Base-by-base conservation (phyloP, 2,113 vertebrate genomes). In the Pollachius pollachius region DNA sequence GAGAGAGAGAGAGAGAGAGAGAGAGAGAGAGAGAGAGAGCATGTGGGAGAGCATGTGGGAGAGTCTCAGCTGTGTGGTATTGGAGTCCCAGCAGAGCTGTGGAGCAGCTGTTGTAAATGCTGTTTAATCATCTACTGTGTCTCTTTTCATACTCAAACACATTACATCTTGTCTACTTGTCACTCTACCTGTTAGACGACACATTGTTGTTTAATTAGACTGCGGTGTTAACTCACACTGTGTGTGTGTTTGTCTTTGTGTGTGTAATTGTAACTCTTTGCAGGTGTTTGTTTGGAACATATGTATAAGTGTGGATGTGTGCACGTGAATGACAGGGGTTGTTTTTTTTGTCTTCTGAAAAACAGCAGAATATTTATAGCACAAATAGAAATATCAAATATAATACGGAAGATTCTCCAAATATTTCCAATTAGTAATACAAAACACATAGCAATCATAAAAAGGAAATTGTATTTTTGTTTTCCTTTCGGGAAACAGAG, bases 101-200 rank as follows among this genome's bases (percentile, higher is more conserved):
- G 63, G 76, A 58, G 76, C 77, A 87, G 69, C 79, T 88, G 85
- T 78, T 59, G 78, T 34, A 76, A 83, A 81, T 68, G 70, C 68
- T 78, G 79, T 85, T 77, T 82, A 84, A 89, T 88, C 82, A 85
- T 79, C 81, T 74, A 61, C 80, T 62, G 73, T 83, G 85, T 88
- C 85, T 80, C 70, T 82, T 74, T 62, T 74, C 69, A 64, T 74
- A 64, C 56, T 72, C 67, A 68, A 82, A 76, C 86, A 76, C 62
- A 77, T 70, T 70, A 67, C 66, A 72, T 73, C 66, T 69, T 48
- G 34, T 71, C 57, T 81, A 17, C 63, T 72, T 81, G 85, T 83
- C 83, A 70, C 71, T 81, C 77, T 73, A 64, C 62, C 52, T 57
- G 59, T 11, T 67, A 79, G 65, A 17, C 48, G 41, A 48, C 41